phyloP scores from a whole-genome alignment of 2,113 vertebrate species.

The Peucedramus taeniatus region DNA sequence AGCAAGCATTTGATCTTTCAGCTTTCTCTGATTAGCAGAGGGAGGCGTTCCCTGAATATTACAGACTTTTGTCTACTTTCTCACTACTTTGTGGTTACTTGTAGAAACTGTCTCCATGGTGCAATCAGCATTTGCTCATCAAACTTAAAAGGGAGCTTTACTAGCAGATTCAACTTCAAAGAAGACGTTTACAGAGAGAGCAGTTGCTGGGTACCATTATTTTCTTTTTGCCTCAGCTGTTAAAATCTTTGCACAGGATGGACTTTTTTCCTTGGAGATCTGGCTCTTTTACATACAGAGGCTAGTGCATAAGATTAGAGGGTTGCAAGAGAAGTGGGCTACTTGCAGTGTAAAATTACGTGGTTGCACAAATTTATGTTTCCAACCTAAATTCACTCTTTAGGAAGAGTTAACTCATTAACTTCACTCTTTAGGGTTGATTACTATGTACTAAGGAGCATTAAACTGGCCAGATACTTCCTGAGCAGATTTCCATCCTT shows the following conservation, averaged over 20 bases:
- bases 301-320: not conserved
- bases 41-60: conserved; percentile 6
- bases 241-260: not conserved
- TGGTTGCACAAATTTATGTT: not conserved
- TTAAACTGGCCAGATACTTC: not conserved
- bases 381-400: not conserved
- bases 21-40: conserved; percentile 45
- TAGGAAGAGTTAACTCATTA: too few relatives aligned
- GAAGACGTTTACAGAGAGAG: not conserved
- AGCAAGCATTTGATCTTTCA: conserved; percentile 57
- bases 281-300: not conserved
- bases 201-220: conserved; percentile 1
- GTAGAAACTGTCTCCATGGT: conserved; percentile 34
- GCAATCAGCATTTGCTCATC: conserved; percentile 35
- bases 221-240: not conserved
- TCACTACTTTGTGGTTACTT: not conserved
- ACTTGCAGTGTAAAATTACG: not conserved
- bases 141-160: conserved; percentile 36
- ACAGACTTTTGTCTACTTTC: conserved; percentile 8
- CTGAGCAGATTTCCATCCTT: not conserved
- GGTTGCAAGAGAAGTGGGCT: not conserved
- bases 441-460: not conserved
- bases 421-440: not conserved
- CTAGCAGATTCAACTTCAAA: conserved; percentile 12
- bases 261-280: not conserved